Percentiles rank a stretch among this genome's conserved stretches.
phyloP scores from a whole-genome alignment of 2,888 invertebrate species.

The Thymelicus sylvestris region DNA sequence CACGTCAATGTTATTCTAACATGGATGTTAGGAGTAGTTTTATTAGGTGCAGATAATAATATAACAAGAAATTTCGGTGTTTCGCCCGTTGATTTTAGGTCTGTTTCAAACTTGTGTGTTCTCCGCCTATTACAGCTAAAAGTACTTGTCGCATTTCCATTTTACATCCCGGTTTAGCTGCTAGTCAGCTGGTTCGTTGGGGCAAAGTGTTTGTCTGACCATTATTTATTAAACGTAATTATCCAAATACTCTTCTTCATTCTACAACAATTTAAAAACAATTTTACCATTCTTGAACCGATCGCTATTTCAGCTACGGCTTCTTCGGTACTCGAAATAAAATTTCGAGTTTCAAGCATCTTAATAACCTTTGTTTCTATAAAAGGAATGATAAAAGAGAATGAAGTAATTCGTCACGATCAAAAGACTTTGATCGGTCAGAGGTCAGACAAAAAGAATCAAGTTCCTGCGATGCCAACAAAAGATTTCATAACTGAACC shows the following conservation, averaged over 20 bases:
- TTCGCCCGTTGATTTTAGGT: background rate
- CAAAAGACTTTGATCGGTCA: background rate
- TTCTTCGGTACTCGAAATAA: no score
- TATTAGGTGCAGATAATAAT: constrained; percentile 16
- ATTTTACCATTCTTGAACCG: no score
- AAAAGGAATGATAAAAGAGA: background rate
- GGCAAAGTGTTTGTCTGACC: no score
- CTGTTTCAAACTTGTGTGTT: background rate
- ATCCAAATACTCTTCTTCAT: no score
- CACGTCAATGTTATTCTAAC: constrained; percentile 35
- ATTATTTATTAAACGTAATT: no score
- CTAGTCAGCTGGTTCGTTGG: background rate
- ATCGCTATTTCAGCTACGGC: no score
- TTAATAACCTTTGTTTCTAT: no score
- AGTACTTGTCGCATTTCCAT: constrained; percentile 2
- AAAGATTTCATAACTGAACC: constrained; percentile 25
- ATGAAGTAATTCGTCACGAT: background rate
- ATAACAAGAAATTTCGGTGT: background rate
- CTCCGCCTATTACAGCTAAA: background rate
- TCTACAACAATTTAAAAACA: no score
- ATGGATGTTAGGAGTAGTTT: constrained; percentile 11
- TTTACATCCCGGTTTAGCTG: background rate
- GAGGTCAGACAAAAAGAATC: constrained; percentile 2
- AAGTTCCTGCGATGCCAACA: constrained; percentile 17
- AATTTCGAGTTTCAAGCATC: no score